A percentile compares a stretch with the other conserved stretches of the same genome.
These are phyloP conservation scores for Rafetus swinhoei DNA, from an alignment of 2,113 vertebrate genomes.

Conservation along the genomic window DNA sequence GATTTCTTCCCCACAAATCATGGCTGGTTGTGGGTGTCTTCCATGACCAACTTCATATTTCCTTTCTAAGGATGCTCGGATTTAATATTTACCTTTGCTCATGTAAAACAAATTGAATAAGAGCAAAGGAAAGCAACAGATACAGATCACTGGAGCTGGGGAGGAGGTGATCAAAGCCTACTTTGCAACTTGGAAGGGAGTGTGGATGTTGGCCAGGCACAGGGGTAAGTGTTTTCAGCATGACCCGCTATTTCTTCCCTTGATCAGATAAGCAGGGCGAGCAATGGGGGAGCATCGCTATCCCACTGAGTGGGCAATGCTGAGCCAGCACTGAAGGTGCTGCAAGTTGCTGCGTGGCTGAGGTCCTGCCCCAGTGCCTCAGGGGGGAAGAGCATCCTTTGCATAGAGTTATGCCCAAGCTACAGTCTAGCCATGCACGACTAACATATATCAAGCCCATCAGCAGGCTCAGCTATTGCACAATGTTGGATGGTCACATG, in stretches of 20 bases:
- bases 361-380: too few relatives aligned
- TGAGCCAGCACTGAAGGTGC: not conserved
- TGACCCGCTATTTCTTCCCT: not conserved
- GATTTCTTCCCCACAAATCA: not conserved
- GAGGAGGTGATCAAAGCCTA: not conserved
- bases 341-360: not conserved
- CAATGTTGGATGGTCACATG: not conserved
- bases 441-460: not conserved
- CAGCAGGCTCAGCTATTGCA: not conserved
- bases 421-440: not conserved
- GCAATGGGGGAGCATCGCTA: not conserved
- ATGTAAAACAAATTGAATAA: not conserved
- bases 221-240: not conserved
- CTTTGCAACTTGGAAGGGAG: not conserved
- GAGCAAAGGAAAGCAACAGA: not conserved
- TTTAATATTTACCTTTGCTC: accelerated
- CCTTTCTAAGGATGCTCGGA: accelerated
- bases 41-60: accelerated
- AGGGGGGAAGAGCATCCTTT: not conserved
- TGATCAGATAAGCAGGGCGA: not conserved
- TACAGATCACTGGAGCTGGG: not conserved
- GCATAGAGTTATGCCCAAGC: not conserved
- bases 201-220: not conserved
- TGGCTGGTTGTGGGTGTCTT: not conserved
- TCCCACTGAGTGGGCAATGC: not conserved